These are phyloP conservation scores for Parnassius smintheus DNA, from an alignment of 2,888 invertebrate species.

Conservation along the genomic window DNA sequence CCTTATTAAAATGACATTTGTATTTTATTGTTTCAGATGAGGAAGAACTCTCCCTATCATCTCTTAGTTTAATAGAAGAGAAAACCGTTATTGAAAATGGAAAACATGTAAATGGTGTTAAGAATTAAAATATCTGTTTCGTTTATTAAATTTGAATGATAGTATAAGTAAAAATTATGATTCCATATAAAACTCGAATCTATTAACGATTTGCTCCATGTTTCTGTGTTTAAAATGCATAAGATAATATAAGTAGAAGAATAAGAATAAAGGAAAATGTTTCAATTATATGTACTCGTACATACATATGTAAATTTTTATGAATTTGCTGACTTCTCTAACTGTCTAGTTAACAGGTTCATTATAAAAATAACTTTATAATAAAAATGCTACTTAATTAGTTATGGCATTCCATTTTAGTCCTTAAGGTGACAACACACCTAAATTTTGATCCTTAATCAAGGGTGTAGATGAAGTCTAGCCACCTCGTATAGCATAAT, in stretches of 20 bases:
- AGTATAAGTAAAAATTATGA: conserved; percentile 21
- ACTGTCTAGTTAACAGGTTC: no score
- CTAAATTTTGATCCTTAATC: no score
- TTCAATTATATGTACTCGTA: neutral
- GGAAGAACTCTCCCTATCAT: conserved; percentile 66
- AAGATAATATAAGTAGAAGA: no score
- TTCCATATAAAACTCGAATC: conserved; percentile 3
- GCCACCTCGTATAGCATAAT: conserved; percentile 4
- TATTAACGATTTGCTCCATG: neutral
- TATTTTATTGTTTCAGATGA: conserved; percentile 55
- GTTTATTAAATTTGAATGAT: conserved; percentile 6
- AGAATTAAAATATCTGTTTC: conserved; percentile 2
- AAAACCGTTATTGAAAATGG: conserved; percentile 66
- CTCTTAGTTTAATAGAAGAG: conserved; percentile 61
- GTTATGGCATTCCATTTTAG: no score
- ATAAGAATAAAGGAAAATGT: neutral
- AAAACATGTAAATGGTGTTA: conserved; percentile 46
- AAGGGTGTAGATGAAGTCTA: neutral
- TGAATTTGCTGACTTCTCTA: no score
- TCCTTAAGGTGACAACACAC: no score
- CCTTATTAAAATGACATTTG: neutral
- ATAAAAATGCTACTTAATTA: no score
- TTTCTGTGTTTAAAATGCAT: neutral
- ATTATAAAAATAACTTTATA: no score
- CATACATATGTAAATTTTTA: no score